Conservation (phyloP, 1,140 invertebrate genomes). For the Eriocheir sinensis region DNA sequence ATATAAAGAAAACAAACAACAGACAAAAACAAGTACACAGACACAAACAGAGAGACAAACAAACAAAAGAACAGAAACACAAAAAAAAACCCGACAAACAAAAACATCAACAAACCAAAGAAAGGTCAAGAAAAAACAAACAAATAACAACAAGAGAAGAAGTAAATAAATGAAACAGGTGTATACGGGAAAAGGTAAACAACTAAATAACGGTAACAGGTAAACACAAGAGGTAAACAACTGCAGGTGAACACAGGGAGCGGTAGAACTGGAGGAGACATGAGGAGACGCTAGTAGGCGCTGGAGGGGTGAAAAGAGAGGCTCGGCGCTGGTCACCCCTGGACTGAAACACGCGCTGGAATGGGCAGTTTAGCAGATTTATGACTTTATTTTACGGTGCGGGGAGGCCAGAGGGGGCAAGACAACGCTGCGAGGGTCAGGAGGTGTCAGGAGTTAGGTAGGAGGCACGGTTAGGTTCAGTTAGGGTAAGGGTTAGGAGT, state of each 20-base stretch:
- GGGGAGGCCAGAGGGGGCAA: no score
- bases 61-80: neutral
- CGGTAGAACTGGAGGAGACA: neutral
- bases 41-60: neutral
- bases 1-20: no score
- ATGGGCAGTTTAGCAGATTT: neutral
- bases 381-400: neutral
- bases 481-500: neutral
- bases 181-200: neutral
- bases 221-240: no score
- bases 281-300: no score
- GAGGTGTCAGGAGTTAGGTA: no score
- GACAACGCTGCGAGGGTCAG: neutral
- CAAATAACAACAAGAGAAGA: no score
- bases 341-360: conserved; percentile 9
- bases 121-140: no score
- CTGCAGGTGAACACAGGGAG: neutral
- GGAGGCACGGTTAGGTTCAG: neutral
- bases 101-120: no score
- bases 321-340: no score
- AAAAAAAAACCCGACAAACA: neutral
- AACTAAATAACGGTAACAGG: no score
- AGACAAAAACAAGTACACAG: no score
- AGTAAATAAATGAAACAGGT: no score
- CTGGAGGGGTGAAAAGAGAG: neutral